A percentile compares a stretch with the other conserved stretches of the same genome.
phyloP scores from a whole-genome alignment of 2,797 vertebrate species.

The Bradypus variegatus region DNA sequence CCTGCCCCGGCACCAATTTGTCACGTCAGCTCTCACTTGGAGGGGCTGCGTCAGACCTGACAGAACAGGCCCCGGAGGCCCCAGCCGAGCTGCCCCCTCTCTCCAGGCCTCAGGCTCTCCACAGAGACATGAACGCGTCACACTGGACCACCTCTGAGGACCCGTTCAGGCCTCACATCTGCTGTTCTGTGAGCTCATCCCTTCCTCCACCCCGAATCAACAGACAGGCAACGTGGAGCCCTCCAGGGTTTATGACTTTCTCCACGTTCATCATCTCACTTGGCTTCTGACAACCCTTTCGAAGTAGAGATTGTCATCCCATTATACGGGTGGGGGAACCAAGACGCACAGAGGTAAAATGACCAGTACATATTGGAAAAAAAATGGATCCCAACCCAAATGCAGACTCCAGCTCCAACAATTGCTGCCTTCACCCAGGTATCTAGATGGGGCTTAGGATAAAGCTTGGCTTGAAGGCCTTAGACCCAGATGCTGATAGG shows the following conservation, averaged over 20 bases:
- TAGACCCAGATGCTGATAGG: neutral
- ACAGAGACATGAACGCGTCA: accelerated
- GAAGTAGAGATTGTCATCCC: neutral
- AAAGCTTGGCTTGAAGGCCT: neutral
- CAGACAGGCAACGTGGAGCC: accelerated
- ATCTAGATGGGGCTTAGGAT: neutral
- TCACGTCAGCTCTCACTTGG: conserved; percentile 59
- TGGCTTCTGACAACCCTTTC: neutral
- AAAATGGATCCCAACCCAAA: neutral
- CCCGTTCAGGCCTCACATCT: neutral
- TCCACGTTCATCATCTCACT: accelerated
- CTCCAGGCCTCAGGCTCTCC: neutral
- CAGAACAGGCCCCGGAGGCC: neutral
- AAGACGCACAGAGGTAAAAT: neutral
- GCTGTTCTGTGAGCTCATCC: no score
- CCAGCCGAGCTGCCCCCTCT: neutral
- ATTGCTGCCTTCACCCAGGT: no score
- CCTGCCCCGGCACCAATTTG: conserved; percentile 60
- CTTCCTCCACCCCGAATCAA: neutral
- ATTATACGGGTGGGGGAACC: neutral
- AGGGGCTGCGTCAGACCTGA: neutral
- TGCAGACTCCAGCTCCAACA: neutral
- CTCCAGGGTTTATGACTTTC: accelerated
- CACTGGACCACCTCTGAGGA: neutral
- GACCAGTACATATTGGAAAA: neutral